phyloP scores from a whole-genome alignment of 2,888 invertebrate species.

The Sinelater perroti region DNA sequence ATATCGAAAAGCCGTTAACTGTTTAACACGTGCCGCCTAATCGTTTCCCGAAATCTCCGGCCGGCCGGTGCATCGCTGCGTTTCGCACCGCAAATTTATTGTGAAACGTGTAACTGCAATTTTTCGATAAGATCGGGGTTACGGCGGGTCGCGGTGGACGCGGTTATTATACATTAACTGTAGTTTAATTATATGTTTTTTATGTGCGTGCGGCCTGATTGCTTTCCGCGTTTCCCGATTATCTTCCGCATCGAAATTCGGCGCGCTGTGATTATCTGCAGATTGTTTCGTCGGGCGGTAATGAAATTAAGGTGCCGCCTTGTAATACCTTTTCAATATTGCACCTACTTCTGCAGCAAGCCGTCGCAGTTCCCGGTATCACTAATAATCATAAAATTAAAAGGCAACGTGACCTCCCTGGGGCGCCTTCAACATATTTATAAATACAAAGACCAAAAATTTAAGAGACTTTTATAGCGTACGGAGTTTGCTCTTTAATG shows the following conservation, averaged over 20 bases:
- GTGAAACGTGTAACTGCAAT: constrained; percentile 38
- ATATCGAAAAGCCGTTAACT: constrained; percentile 32
- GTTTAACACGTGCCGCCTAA: constrained; percentile 36
- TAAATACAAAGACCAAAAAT: too few relatives aligned
- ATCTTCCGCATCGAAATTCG: constrained; percentile 26
- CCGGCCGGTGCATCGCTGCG: constrained; percentile 28
- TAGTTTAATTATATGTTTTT: constrained; percentile 38
- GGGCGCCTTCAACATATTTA: too few relatives aligned
- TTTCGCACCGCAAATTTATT: constrained; percentile 36
- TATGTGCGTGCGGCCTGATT: constrained; percentile 33
- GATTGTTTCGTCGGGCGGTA: constrained; percentile 30
- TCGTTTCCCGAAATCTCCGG: constrained; percentile 30
- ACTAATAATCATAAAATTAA: too few relatives aligned
- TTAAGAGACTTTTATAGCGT: too few relatives aligned
- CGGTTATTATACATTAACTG: constrained; percentile 33
- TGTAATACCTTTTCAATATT: constrained; percentile 27
- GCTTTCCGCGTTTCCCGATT: constrained; percentile 33
- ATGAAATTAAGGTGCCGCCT: constrained; percentile 31
- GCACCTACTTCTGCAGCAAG: constrained; percentile 18
- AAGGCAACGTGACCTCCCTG: too few relatives aligned
- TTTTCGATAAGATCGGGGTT: constrained; percentile 37
- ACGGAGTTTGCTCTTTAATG: too few relatives aligned
- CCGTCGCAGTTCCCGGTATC: too few relatives aligned
- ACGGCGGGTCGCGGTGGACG: constrained; percentile 32
- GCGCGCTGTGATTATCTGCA: constrained; percentile 27